phyloP scores from a whole-genome alignment of 2,113 vertebrate species.

The Syngnathus typhle region DNA sequence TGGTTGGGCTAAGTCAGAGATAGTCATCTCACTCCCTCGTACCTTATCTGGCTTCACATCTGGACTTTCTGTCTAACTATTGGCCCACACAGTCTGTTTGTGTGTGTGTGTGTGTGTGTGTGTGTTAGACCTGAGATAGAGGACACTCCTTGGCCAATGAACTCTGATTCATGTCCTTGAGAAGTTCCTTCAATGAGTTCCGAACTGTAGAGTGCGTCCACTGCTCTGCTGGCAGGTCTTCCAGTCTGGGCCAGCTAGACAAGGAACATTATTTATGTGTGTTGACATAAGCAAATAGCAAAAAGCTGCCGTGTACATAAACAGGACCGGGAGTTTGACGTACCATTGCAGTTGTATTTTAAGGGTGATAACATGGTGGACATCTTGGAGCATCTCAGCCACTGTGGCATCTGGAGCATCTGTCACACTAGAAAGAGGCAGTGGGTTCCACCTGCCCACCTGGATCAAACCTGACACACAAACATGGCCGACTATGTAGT shows the following conservation, averaged over 20 bases:
- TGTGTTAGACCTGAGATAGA: conserved; percentile 82
- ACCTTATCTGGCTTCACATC: conserved; percentile 54
- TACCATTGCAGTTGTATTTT: conserved; percentile 99
- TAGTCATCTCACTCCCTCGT: conserved; percentile 24
- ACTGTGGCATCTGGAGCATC: conserved; percentile 96
- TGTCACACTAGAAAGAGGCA: conserved; percentile 94
- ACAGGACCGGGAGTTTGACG: conserved; percentile 9
- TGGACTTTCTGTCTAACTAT: conserved; percentile 42
- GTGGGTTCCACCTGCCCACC: conserved; percentile 98
- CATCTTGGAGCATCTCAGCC: conserved; percentile 97
- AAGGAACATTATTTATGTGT: not conserved
- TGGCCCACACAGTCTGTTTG: conserved; percentile 30
- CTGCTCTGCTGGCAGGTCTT: conserved; percentile 92
- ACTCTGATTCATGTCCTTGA: conserved; percentile 98
- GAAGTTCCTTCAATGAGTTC: conserved; percentile 93
- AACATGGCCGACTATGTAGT: conserved; percentile 39
- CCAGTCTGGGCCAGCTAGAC: conserved; percentile 84
- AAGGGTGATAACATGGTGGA: conserved; percentile 95
- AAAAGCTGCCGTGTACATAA: not conserved
- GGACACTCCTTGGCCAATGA: conserved; percentile 95
- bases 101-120: conserved; percentile 12
- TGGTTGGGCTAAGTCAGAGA: conserved; percentile 49
- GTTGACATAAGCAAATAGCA: no score
- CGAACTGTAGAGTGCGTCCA: conserved; percentile 95
- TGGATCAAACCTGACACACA: conserved; percentile 90